Evolutionary conservation across 2,797 vertebrate species (phyloP), one percentile per base, ranked within the genome.

Genomic region (Enteromius mattozi): DNA sequence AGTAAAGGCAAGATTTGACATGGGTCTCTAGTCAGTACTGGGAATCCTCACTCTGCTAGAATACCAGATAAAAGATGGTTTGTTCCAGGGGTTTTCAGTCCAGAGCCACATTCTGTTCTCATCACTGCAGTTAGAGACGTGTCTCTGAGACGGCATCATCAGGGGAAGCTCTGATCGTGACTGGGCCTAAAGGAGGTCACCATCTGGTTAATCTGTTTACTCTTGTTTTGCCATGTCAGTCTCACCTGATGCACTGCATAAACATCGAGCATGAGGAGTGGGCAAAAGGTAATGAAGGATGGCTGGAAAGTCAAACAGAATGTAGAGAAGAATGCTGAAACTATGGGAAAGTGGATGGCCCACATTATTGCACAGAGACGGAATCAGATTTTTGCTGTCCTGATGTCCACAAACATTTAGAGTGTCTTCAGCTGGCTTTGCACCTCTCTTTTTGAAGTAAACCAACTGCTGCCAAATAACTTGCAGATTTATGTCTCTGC

Each of bases 171-270:
- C 91, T 91, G 85, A 93, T 90, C 13, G 88, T 90, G 91, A 89
- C 89, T 24, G 68, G 68, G 51, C 10, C 51, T 81, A 56, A 54
- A 80, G 42, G 30, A 61, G 30, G 88, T 88, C 65, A 85, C 76
- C 92, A 92, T 91, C 92, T 92, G 92, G 90, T 87, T 88, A 90
- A 90, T 89, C 89, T 49, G 80, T 89, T 87, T 90, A 91, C 86
- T 90, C 86, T 87, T 88, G 80, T 82, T 82, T 74, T 63, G 56
- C 71, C 81, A 27, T 75, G 71, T 51, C 56, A 66, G 21, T 66
- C 81, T 66, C 59, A 82, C 70, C 81, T 82, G 56, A 51, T 82
- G 81, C 59, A 35, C 42, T 82, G 30, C 30, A 66, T 75, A 82
- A 66, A 82, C 71, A 74, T 4, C 2, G 42, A 88, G 89, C 89